Evolutionary conservation across 2,113 vertebrate species (phyloP).

Genomic region (Gallinago jamesoni): DNA sequence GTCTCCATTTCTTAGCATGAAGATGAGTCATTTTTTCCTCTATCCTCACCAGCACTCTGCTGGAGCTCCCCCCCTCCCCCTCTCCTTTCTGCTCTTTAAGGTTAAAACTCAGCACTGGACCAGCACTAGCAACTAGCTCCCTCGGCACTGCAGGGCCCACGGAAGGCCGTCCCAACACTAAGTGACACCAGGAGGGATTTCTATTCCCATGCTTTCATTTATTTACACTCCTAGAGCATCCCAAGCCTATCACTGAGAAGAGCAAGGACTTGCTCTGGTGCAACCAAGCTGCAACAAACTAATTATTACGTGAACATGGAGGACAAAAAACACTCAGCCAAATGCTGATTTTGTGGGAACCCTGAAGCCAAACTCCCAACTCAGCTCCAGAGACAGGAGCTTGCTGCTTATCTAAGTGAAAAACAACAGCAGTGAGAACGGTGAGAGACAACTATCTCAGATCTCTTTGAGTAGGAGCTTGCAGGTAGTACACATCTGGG

Average conservation of each 20-base stretch:
- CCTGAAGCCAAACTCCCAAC: not conserved
- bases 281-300: not conserved
- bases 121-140: not conserved
- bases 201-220: not conserved
- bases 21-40: conserved; percentile 39
- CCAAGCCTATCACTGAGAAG: not conserved
- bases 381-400: not conserved
- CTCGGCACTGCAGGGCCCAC: not conserved
- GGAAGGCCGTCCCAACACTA: not conserved
- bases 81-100: not conserved
- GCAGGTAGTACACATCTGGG: too few species aligned
- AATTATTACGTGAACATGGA: not conserved
- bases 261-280: not conserved
- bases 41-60: not conserved
- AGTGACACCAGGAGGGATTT: not conserved
- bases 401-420: not conserved
- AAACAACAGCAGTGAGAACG: not conserved
- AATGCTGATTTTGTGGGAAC: not conserved
- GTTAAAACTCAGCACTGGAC: not conserved
- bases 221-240: not conserved
- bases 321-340: not conserved
- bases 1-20: not conserved
- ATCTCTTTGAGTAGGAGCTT: too few species aligned
- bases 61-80: not conserved
- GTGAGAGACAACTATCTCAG: not conserved